Conservation (phyloP, 2,888 invertebrate species). For the Gryllus longicercus region DNA sequence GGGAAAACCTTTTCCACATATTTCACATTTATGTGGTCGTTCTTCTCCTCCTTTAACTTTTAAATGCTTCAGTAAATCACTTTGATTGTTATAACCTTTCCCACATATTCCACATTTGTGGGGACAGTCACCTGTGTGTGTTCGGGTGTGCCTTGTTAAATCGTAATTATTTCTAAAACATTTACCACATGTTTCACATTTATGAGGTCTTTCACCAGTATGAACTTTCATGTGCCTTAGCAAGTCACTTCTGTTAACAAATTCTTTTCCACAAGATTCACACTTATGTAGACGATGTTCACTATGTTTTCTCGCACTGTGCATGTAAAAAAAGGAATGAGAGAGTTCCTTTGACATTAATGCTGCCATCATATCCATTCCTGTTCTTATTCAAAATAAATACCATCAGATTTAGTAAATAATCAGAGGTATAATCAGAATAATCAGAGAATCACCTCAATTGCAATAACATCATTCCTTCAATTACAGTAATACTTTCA, state of each 20-base stretch:
- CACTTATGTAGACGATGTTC: conserved; percentile 56
- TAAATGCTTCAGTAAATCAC: conserved; percentile 47
- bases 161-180: conserved; percentile 28
- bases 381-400: neutral
- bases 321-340: conserved; percentile 8
- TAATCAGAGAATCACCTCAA: too few species aligned
- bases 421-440: too few species aligned
- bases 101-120: conserved; percentile 40
- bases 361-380: conserved; percentile 10
- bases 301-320: conserved; percentile 48
- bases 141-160: conserved; percentile 37
- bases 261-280: conserved; percentile 48
- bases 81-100: conserved; percentile 32
- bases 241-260: conserved; percentile 34
- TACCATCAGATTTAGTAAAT: neutral
- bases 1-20: conserved; percentile 53
- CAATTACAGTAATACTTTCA: too few species aligned
- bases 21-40: conserved; percentile 48
- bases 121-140: conserved; percentile 40
- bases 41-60: conserved; percentile 49
- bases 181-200: conserved; percentile 55
- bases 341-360: neutral
- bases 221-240: conserved; percentile 44
- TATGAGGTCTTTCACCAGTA: conserved; percentile 60
- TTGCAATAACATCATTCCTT: too few species aligned